Evolutionary conservation across 1,140 invertebrate species (phyloP).

Genomic region (Procambarus virginalis): DNA sequence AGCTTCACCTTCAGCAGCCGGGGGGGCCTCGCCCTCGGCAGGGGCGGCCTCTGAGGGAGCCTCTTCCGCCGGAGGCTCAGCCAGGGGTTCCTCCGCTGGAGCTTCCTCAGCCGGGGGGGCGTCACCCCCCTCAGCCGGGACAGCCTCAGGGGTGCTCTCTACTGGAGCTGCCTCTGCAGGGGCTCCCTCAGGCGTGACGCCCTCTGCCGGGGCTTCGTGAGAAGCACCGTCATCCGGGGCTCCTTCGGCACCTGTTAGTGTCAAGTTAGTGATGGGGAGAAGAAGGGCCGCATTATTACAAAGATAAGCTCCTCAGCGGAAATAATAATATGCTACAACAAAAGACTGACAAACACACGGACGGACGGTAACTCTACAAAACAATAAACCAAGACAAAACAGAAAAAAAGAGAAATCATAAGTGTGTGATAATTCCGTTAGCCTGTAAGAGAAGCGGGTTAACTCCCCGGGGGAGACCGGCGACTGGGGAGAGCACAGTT

Average conservation of each 20-base stretch:
- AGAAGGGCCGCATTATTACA: slow-evolving; percentile 44
- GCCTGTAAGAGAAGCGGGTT: slow-evolving; percentile 54
- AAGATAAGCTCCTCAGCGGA: neutral
- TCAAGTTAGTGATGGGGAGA: slow-evolving; percentile 51
- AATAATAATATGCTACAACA: slow-evolving; percentile 10
- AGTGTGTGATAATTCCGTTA: slow-evolving; percentile 24
- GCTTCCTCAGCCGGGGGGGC: slow-evolving; percentile 48
- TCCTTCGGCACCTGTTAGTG: slow-evolving; percentile 52
- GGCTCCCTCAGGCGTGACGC: slow-evolving; percentile 20
- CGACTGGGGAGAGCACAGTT: neutral
- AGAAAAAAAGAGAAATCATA: neutral
- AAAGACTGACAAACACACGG: slow-evolving; percentile 43
- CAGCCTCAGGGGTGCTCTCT: slow-evolving; percentile 44
- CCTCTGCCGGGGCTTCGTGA: slow-evolving; percentile 13
- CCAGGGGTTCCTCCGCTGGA: slow-evolving; percentile 51
- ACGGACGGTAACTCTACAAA: slow-evolving; percentile 51
- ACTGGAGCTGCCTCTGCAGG: slow-evolving; percentile 33
- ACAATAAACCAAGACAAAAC: slow-evolving; percentile 32
- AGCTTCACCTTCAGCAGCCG: slow-evolving; percentile 54
- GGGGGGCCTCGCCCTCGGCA: slow-evolving; percentile 40
- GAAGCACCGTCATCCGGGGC: slow-evolving; percentile 12
- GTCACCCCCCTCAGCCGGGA: slow-evolving; percentile 42
- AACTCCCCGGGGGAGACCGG: slow-evolving; percentile 17
- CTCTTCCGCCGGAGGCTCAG: slow-evolving; percentile 45
- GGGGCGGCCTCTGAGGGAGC: slow-evolving; percentile 49